Base-by-base conservation (phyloP, 1,140 invertebrate genomes). In the Carposina sasakii region DNA sequence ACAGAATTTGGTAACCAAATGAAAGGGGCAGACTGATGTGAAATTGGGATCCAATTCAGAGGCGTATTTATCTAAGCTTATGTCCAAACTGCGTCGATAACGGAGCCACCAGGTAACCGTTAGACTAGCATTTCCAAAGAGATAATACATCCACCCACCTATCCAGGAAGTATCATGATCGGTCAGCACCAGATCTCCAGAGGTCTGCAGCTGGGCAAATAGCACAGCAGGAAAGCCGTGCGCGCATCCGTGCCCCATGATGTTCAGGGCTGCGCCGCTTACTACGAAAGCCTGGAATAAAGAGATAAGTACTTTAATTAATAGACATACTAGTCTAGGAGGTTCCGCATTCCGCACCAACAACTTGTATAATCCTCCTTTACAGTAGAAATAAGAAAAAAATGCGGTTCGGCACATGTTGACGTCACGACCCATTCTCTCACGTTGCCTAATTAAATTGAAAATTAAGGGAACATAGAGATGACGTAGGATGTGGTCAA, bases 121-220 rank as follows among this genome's bases (percentile, higher is more conserved):
- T n/a, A n/a, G n/a, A n/a, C n/a, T n/a, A n/a, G n/a, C n/a, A n/a
- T n/a, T n/a, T n/a, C n/a, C n/a, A n/a, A n/a, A n/a, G n/a, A n/a
- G n/a, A n/a, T n/a, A n/a, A n/a, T n/a, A n/a, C n/a, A n/a, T 2
- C 12, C 13, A 39, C 55, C 55, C 49, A 83, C 79, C 76, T 51
- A 83, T 83, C 79, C 79, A 83, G 2, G 79, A 83, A 12, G 71
- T 81, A 34, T 83, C 76, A 50, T 81, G 76, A 17, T 78, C 75
- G 4, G 73, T 81, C 9, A 83, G 65, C 20, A 61, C 67, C 23
- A 82, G 57, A 3, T 68, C 67, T 0, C 62, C 64, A 24, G 62
- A 59, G n/a, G 52, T 63, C 19, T 66, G 60, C 16, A 83, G 53
- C 54, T 83, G 79, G 0, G 79, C 67, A 52, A 83, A 83, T 13